These are phyloP conservation scores for Brienomyrus brachyistius DNA, from an alignment of 2,113 vertebrate species.

Conservation along the genomic window DNA sequence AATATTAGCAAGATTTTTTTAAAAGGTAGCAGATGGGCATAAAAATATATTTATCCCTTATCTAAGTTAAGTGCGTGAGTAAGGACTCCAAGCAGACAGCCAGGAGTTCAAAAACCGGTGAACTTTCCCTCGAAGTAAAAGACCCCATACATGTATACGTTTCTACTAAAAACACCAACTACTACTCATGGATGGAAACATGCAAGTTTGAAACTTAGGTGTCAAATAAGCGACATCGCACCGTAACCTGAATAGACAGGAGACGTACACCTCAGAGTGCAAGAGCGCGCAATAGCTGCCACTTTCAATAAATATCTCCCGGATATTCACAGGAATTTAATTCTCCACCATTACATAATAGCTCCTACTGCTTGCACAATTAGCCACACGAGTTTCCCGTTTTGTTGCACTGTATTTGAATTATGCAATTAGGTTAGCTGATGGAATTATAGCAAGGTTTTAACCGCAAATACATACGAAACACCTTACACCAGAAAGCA, in stretches of 20 bases:
- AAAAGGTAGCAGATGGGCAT: not conserved
- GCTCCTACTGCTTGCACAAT: not conserved
- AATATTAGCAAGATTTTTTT: not conserved
- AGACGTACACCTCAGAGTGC: not conserved
- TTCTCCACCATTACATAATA: not conserved
- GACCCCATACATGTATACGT: not conserved
- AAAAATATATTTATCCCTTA: not conserved
- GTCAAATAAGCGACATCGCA: not conserved
- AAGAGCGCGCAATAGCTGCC: not conserved
- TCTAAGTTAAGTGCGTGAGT: not conserved
- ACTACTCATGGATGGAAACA: not conserved
- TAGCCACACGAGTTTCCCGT: not conserved
- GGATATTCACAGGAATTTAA: not conserved
- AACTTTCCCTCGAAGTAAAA: not conserved
- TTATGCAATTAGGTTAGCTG: not conserved
- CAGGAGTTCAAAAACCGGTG: not conserved
- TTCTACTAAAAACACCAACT: not conserved
- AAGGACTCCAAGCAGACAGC: not conserved
- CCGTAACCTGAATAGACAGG: not conserved
- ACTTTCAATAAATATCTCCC: not conserved
- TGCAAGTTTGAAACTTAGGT: not conserved
- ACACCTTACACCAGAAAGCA: not conserved
- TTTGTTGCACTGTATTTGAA: not conserved
- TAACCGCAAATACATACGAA: not conserved
- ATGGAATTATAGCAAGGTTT: not conserved